phyloP scores from a whole-genome alignment of 2,113 vertebrate genomes.

The Phalacrocorax aristotelis region DNA sequence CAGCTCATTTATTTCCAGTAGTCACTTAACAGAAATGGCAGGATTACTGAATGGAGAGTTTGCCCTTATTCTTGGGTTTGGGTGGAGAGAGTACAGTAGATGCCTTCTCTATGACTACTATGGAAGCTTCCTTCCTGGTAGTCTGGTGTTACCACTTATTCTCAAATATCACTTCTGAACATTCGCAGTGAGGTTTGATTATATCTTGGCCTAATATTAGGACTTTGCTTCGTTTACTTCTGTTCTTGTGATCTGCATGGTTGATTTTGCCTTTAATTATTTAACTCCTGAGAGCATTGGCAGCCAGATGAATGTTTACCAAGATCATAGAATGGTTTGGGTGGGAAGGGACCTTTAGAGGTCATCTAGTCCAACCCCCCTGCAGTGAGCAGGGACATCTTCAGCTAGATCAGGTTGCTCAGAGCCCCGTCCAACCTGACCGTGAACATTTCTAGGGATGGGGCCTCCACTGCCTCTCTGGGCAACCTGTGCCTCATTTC shows the following conservation, averaged over 20 bases:
- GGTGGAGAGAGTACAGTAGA: not conserved
- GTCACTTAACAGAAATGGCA: not conserved
- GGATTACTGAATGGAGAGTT: not conserved
- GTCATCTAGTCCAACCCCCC: no score
- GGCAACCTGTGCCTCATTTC: no score
- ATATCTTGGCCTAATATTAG: not conserved
- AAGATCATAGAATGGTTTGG: no score
- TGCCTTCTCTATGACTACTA: not conserved
- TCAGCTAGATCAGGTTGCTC: no score
- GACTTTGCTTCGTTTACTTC: not conserved
- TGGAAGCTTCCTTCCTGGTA: not conserved
- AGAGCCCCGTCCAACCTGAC: no score
- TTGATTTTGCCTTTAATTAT: not conserved
- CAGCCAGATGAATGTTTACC: not conserved
- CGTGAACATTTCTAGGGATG: no score
- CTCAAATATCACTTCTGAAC: not conserved
- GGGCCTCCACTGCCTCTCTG: no score
- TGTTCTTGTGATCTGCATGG: not conserved
- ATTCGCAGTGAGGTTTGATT: not conserved
- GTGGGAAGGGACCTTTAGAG: no score
- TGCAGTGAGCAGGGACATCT: no score
- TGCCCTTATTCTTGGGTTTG: not conserved
- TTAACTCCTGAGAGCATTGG: not conserved
- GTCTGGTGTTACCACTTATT: not conserved
- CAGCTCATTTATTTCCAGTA: not conserved